Evolutionary conservation across 1,140 invertebrate species (phyloP).

Genomic region (Thalassaphorura encarpata): DNA sequence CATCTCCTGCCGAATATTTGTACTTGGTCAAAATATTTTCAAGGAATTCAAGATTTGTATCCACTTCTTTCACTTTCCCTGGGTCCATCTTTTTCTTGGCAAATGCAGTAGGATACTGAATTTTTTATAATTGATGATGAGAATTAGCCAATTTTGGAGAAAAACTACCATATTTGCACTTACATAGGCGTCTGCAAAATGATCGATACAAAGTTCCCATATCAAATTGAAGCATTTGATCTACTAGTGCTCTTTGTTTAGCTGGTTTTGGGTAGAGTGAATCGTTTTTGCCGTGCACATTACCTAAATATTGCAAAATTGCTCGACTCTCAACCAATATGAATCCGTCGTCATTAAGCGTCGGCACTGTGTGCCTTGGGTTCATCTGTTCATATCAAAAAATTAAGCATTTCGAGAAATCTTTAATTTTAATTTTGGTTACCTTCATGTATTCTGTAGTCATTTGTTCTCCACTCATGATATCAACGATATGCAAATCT

Average conservation of each 20-base stretch:
- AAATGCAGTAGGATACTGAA: constrained; percentile 47
- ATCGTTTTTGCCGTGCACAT: constrained; percentile 53
- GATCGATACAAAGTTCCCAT: constrained; percentile 43
- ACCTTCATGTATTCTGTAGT: constrained; percentile 63
- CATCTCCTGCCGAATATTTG: constrained; percentile 33
- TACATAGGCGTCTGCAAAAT: constrained; percentile 54
- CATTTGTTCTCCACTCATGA: constrained; percentile 56
- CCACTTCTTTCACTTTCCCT: constrained; percentile 33
- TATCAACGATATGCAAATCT: constrained; percentile 54
- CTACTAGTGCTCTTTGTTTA: constrained; percentile 54
- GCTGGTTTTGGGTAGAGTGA: constrained; percentile 61
- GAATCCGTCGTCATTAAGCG: constrained; percentile 53
- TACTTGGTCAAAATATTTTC: constrained; percentile 32
- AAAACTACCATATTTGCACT: no score
- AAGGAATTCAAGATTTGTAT: constrained; percentile 33
- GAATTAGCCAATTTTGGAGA: no score
- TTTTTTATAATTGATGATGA: constrained; percentile 1
- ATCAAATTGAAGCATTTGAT: constrained; percentile 64
- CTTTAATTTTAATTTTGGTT: constrained; percentile 20
- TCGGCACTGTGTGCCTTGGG: constrained; percentile 56
- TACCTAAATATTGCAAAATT: constrained; percentile 48
- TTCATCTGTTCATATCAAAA: constrained; percentile 42
- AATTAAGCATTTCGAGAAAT: neutral
- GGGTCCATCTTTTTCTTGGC: constrained; percentile 18
- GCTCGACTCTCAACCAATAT: constrained; percentile 49